These are phyloP conservation scores for Sinocyclocheilus grahami DNA, from an alignment of 2,113 vertebrate genomes.

Conservation along the genomic window DNA sequence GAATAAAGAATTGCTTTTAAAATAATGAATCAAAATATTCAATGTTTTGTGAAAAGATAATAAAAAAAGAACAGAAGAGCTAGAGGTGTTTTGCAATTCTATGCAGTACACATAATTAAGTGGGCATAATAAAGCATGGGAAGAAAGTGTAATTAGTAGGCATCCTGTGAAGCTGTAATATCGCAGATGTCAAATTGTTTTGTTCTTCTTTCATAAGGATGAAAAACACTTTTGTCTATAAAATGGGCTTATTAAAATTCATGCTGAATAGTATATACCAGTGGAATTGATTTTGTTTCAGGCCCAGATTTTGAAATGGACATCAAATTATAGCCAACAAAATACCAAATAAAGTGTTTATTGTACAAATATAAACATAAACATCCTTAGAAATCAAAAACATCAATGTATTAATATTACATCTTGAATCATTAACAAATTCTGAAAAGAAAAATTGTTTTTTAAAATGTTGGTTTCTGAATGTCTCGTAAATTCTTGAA, in stretches of 20 bases:
- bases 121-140: background rate
- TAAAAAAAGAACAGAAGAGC: background rate
- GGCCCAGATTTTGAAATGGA: background rate
- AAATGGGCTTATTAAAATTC: conserved; percentile 10
- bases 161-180: conserved; percentile 1
- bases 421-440: background rate
- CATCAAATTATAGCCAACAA: background rate
- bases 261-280: background rate
- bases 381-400: background rate
- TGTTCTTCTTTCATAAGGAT: background rate
- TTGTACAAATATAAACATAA: background rate
- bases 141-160: conserved; percentile 20
- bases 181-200: conserved; percentile 10
- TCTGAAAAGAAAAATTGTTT: background rate
- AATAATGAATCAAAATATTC: background rate
- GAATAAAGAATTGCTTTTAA: conserved; percentile 3
- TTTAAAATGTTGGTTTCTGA: no score
- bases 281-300: background rate
- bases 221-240: background rate
- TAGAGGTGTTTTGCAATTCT: background rate
- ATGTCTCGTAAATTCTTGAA: no score
- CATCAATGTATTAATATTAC: background rate
- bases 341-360: no score
- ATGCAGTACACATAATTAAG: conserved; percentile 2
- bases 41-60: background rate